Evolutionary conservation across 2,797 vertebrate species (phyloP).

Genomic region (Eutrigla gurnardus): DNA sequence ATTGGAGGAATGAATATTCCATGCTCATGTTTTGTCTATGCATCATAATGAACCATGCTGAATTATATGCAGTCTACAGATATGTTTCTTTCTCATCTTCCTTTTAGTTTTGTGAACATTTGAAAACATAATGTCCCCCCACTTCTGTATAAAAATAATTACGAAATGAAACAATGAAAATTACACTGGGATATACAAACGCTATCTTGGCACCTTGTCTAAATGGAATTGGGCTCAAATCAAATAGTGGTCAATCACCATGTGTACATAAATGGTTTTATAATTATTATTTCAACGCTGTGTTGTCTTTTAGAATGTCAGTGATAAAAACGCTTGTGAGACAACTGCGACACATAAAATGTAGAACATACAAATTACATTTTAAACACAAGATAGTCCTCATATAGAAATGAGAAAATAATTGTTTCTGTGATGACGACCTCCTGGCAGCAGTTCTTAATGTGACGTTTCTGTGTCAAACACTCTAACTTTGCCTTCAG

Average conservation of each 20-base stretch:
- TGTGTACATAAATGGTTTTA: background rate
- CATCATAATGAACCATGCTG: constrained; percentile 16
- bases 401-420: background rate
- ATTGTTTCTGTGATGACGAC: background rate
- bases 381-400: background rate
- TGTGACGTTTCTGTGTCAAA: background rate
- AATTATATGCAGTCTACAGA: background rate
- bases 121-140: background rate
- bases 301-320: background rate
- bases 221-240: constrained; percentile 20
- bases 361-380: background rate
- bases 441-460: background rate
- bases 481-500: background rate
- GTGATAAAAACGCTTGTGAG: background rate
- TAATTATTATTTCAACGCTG: background rate
- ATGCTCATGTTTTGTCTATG: constrained; percentile 14
- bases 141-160: background rate
- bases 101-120: constrained; percentile 8
- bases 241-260: background rate
- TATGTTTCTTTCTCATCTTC: background rate
- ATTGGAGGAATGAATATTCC: constrained; percentile 3
- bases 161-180: constrained; percentile 2
- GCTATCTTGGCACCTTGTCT: background rate
- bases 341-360: background rate
- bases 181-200: constrained; percentile 2